Conservation (phyloP, 2,888 invertebrate genomes). For the Eupithecia pulchellata region DNA sequence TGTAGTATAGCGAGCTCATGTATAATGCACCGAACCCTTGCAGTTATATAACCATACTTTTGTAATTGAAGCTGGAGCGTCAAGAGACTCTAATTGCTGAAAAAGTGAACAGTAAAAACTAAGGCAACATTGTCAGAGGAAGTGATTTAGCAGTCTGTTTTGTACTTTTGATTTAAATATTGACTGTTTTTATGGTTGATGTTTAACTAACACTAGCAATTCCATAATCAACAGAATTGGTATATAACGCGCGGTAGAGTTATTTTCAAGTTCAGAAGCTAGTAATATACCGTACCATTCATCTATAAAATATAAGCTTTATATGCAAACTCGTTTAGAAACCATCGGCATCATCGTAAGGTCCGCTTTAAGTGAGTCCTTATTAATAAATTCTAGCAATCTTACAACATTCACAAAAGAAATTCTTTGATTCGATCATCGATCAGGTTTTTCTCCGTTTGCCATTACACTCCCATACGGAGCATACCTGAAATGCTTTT, state of each 20-base stretch:
- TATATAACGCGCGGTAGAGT: neutral
- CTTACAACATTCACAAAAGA: neutral
- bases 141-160: neutral
- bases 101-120: constrained; percentile 36
- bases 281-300: neutral
- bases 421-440: constrained; percentile 8
- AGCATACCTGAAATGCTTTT: constrained; percentile 29
- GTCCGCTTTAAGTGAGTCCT: neutral
- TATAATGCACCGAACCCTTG: neutral
- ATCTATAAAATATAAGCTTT: neutral
- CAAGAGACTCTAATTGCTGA: constrained; percentile 56
- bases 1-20: neutral
- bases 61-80: neutral
- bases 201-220: neutral
- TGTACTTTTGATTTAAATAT: neutral
- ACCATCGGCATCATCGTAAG: neutral
- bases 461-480: constrained; percentile 26
- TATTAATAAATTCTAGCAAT: neutral
- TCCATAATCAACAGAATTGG: neutral
- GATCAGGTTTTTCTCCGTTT: constrained; percentile 18
- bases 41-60: neutral
- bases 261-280: neutral
- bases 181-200: neutral
- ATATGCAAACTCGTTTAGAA: neutral
- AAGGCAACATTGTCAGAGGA: constrained; percentile 16